Conservation (phyloP, 2,888 invertebrate species). For the Leptinotarsa tumamoca region DNA sequence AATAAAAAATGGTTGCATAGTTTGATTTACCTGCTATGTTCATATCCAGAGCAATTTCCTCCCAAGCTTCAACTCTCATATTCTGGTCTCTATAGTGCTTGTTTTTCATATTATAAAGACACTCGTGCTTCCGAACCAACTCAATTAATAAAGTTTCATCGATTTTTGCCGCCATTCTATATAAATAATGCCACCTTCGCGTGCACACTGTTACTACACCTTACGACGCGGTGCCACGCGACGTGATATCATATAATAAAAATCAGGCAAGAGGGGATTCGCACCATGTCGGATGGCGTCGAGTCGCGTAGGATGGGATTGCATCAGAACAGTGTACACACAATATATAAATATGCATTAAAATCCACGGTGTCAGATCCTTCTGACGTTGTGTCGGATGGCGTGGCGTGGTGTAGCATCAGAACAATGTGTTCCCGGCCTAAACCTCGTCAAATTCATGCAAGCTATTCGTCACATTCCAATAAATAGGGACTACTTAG, state of each 20-base stretch:
- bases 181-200: not conserved
- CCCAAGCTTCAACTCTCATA: slow-evolving; percentile 18
- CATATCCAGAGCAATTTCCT: slow-evolving; percentile 18
- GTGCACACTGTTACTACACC: not conserved
- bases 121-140: no score
- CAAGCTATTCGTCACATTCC: no score
- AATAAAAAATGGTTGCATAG: not conserved
- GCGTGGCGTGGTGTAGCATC: slow-evolving; percentile 1
- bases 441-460: no score
- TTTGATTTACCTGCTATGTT: slow-evolving; percentile 7
- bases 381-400: slow-evolving; percentile 9
- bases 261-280: slow-evolving; percentile 19
- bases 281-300: slow-evolving; percentile 24
- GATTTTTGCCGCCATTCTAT: slow-evolving; percentile 9
- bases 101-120: no score
- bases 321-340: not conserved
- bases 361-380: not conserved
- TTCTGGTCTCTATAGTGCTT: no score
- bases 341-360: slow-evolving; percentile 1
- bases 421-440: slow-evolving; percentile 9
- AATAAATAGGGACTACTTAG: no score
- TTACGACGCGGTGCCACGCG: not conserved
- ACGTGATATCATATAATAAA: slow-evolving; percentile 13
- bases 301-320: not conserved
- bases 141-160: slow-evolving; percentile 3